Evolutionary conservation across 2,888 invertebrate species (phyloP).

Genomic region (Epirrita christyi): DNA sequence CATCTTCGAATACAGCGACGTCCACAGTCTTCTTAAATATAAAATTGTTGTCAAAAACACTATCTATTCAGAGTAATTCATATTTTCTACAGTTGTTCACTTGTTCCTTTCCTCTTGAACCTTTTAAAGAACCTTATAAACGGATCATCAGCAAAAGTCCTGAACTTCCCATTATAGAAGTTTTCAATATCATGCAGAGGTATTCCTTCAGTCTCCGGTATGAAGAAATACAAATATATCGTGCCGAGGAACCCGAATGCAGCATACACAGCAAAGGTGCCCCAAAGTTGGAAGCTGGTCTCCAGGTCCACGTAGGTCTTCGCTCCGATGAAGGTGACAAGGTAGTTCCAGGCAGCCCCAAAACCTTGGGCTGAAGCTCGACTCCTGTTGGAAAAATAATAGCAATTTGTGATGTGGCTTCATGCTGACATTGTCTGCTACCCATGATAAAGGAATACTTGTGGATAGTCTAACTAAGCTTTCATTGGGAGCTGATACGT

Average conservation of each 20-base stretch:
- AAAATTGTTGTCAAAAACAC: not conserved
- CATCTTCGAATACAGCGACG: no score
- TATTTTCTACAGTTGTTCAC: not conserved
- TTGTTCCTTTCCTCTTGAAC: conserved; percentile 39
- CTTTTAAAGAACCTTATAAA: conserved; percentile 60
- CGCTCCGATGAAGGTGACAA: conserved; percentile 73
- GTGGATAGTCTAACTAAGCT: no score
- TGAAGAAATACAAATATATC: conserved; percentile 74
- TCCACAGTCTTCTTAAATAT: no score
- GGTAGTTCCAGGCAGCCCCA: conserved; percentile 77
- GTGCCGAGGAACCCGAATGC: conserved; percentile 68
- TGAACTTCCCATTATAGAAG: conserved; percentile 63
- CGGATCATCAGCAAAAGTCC: conserved; percentile 66
- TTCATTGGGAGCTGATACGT: no score
- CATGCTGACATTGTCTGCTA: no score
- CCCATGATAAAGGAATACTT: no score
- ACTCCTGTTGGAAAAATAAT: conserved; percentile 56
- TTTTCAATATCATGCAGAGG: conserved; percentile 76
- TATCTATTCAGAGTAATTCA: not conserved
- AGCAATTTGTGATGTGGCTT: not conserved
- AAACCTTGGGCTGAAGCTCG: conserved; percentile 78
- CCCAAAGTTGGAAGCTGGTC: conserved; percentile 63
- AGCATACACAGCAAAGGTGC: conserved; percentile 78
- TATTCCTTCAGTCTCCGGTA: conserved; percentile 82
- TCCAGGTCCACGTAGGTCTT: conserved; percentile 80